These are phyloP conservation scores for Coptodon bakossiorum DNA, from an alignment of 2,113 vertebrate genomes.

Conservation along the genomic window DNA sequence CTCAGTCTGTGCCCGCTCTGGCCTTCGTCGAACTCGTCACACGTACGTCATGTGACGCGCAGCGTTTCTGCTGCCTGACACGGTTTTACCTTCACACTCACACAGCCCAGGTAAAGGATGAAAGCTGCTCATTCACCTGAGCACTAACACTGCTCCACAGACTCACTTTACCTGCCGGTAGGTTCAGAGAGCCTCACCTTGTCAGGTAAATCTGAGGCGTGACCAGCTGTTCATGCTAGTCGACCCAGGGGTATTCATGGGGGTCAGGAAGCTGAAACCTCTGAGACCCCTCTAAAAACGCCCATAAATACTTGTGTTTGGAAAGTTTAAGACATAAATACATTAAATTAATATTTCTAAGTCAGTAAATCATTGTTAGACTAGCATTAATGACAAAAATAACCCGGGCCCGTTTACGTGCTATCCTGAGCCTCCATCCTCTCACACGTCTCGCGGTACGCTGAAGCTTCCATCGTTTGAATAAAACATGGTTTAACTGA, in stretches of 20 bases:
- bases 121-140: not conserved
- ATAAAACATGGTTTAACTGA: not conserved
- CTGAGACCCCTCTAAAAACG: not conserved
- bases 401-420: not conserved
- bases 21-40: not conserved
- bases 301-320: fast-evolving
- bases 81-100: not conserved
- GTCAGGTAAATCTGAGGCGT: not conserved
- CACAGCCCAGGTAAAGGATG: not conserved
- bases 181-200: not conserved
- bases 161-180: fast-evolving
- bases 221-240: not conserved
- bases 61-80: not conserved
- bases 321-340: not conserved
- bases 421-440: not conserved
- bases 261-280: not conserved
- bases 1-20: not conserved
- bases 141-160: not conserved
- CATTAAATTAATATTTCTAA: not conserved
- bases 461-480: not conserved
- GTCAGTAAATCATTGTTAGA: not conserved
- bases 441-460: not conserved
- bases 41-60: not conserved
- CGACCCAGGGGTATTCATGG: fast-evolving
- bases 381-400: not conserved